Conservation (phyloP, 37 sponge, comb jelly and placozoan species). For the Crambe crambe region DNA sequence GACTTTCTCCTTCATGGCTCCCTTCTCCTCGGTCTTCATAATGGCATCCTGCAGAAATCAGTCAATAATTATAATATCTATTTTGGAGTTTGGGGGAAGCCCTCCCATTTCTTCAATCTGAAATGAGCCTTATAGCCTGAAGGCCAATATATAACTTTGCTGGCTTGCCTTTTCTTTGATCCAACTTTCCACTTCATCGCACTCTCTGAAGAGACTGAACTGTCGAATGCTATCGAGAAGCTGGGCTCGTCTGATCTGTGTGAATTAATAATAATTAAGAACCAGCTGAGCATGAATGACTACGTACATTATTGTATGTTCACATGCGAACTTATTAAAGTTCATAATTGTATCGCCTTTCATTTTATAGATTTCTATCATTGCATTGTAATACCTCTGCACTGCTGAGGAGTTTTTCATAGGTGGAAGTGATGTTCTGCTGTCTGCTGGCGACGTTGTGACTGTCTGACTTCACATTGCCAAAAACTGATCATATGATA, state of each 20-base stretch:
- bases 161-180: slow-evolving; percentile 70
- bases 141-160: too few relatives aligned
- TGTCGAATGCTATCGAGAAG: slow-evolving; percentile 75
- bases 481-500: background rate
- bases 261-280: background rate
- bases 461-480: slow-evolving; percentile 34
- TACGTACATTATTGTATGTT: background rate
- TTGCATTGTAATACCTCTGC: too few relatives aligned
- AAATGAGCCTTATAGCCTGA: too few relatives aligned
- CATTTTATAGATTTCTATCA: too few relatives aligned
- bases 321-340: too few relatives aligned
- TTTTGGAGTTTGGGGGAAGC: too few relatives aligned
- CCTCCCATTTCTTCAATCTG: too few relatives aligned
- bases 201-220: slow-evolving; percentile 84
- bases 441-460: slow-evolving; percentile 75
- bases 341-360: too few relatives aligned
- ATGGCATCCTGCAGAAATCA: slow-evolving; percentile 51
- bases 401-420: slow-evolving; percentile 50
- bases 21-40: slow-evolving; percentile 76
- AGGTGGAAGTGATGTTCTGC: slow-evolving; percentile 68
- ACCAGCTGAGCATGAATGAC: background rate
- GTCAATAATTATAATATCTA: too few relatives aligned
- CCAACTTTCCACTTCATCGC: slow-evolving; percentile 89
- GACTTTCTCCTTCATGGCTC: slow-evolving; percentile 72
- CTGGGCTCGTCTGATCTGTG: slow-evolving; percentile 36